These are phyloP conservation scores for Eilema caniola DNA, from an alignment of 2,888 invertebrate genomes.

Conservation along the genomic window DNA sequence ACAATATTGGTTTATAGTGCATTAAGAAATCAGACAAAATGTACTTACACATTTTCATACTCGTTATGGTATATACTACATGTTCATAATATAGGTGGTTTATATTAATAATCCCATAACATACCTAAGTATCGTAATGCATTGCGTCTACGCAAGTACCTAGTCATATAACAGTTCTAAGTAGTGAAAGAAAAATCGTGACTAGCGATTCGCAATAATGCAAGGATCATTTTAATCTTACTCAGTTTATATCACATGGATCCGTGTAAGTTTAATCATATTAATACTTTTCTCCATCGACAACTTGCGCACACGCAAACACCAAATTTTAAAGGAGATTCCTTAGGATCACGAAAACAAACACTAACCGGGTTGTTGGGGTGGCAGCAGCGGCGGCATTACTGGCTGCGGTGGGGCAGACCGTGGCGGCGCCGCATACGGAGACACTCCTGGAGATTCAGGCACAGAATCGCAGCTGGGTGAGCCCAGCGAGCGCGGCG, in stretches of 20 bases:
- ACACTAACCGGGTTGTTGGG: constrained; percentile 81
- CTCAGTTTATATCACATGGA: not conserved
- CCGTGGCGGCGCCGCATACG: constrained; percentile 79
- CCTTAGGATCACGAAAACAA: not conserved
- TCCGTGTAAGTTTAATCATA: not conserved
- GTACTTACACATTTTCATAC: not conserved
- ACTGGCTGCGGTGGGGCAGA: constrained; percentile 87
- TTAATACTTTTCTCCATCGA: not conserved
- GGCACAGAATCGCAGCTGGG: constrained; percentile 79
- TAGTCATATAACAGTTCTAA: not conserved
- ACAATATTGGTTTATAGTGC: not conserved
- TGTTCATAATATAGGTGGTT: not conserved
- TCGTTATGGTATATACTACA: not conserved
- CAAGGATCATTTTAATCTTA: not conserved
- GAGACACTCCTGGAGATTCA: constrained; percentile 78
- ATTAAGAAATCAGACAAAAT: not conserved
- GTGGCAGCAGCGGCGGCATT: constrained; percentile 83
- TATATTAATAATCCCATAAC: no score
- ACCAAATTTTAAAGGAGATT: not conserved
- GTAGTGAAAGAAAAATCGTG: not conserved
- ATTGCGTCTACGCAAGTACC: not conserved
- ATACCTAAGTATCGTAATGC: no score
- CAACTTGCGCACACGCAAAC: not conserved
- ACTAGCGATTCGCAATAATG: not conserved
- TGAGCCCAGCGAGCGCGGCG: constrained; percentile 73